Evolutionary conservation across 2,113 vertebrate species (phyloP).

Genomic region (Paradisaea rubra): DNA sequence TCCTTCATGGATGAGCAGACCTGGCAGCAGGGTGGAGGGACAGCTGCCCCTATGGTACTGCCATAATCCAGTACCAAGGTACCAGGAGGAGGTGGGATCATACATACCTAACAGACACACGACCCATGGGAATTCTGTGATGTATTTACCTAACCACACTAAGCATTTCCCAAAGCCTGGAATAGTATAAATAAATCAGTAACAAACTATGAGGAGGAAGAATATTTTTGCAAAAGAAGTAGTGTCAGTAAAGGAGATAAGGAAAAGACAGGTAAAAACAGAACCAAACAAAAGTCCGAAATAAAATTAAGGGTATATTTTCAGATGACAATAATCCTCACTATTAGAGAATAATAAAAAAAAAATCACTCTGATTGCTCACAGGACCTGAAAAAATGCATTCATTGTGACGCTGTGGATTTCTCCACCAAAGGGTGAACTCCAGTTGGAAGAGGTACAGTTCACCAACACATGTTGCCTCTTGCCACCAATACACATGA

Average conservation of each 20-base stretch:
- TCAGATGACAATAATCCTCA: not conserved
- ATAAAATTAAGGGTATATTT: not conserved
- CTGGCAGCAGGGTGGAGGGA: not conserved
- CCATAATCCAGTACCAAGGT: not conserved
- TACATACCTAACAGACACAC: not conserved
- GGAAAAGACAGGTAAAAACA: not conserved
- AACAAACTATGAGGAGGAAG: not conserved
- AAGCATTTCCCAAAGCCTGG: not conserved
- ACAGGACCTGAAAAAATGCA: not conserved
- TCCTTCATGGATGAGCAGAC: not conserved
- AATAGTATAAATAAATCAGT: not conserved
- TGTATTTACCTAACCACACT: not conserved
- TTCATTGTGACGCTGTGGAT: not conserved
- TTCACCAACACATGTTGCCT: not conserved
- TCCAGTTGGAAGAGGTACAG: not conserved
- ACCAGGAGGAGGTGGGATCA: not conserved
- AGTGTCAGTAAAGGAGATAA: not conserved
- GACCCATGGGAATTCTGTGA: not conserved
- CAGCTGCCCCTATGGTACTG: not conserved
- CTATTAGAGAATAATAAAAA: not conserved
- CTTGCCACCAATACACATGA: not conserved
- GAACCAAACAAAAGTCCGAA: not conserved
- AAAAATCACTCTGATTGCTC: not conserved
- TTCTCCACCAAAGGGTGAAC: not conserved
- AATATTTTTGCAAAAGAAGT: not conserved